phyloP scores from a whole-genome alignment of 2,797 vertebrate genomes.

The Furcifer pardalis region DNA sequence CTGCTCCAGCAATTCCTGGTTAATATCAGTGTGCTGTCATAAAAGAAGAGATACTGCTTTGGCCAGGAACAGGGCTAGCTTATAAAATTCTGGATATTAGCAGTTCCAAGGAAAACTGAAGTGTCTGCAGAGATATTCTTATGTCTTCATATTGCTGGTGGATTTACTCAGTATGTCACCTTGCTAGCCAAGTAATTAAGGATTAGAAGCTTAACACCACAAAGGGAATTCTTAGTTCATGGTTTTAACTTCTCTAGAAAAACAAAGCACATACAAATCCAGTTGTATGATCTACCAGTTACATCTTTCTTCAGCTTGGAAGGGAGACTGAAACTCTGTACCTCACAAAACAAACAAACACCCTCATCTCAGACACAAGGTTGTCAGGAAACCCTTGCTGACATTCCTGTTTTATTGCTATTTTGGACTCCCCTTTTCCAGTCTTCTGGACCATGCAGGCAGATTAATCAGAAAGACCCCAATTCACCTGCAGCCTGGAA shows the following conservation, averaged over 20 bases:
- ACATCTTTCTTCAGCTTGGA: background rate
- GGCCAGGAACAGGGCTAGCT: background rate
- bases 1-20: background rate
- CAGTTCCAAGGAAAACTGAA: background rate
- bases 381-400: background rate
- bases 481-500: background rate
- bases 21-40: background rate
- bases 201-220: background rate
- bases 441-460: background rate
- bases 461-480: background rate
- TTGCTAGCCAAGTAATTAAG: slow-evolving; percentile 14
- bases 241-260: slow-evolving; percentile 19
- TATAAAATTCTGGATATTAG: background rate
- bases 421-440: background rate
- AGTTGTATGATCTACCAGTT: slow-evolving; percentile 7
- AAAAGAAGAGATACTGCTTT: background rate
- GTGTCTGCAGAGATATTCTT: slow-evolving; percentile 6
- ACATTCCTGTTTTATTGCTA: background rate
- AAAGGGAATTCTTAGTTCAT: slow-evolving; percentile 38
- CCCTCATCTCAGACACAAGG: background rate
- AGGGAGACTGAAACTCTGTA: slow-evolving; percentile 9
- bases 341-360: background rate
- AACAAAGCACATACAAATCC: slow-evolving; percentile 22
- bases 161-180: background rate
- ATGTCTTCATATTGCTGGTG: slow-evolving; percentile 5